Evolutionary conservation across 2,113 vertebrate genomes (phyloP), one percentile per base, ranked within the genome.

Genomic region (Paedocypris sp.): DNA sequence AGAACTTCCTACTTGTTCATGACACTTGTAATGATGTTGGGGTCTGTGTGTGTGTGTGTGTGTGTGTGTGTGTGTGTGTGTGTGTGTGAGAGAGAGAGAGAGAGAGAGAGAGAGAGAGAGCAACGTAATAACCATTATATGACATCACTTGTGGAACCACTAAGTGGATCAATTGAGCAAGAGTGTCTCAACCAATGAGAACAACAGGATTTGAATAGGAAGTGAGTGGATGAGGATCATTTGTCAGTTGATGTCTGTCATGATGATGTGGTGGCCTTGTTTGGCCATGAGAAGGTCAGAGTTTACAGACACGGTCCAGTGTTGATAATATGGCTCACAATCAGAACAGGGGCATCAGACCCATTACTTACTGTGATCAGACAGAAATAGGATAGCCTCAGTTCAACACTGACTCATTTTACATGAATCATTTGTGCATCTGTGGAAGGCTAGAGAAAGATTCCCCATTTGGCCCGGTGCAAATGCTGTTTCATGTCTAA

Each of bases 141-240:
- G n/a, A n/a, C n/a, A n/a, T n/a, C n/a, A n/a, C n/a, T n/a, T n/a
- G n/a, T n/a, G n/a, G n/a, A n/a, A n/a, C n/a, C n/a, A n/a, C 35
- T 31, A 48, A 66, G 2, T 6, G 23, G 63, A 38, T 71, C 51
- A 16, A 71, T 36, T n/a, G 45, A 67, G 61, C 68, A 61, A 60
- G 35, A 52, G 1, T 51, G 66, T 4, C 53, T 50, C 50, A 58
- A 43, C 23, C 46, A 57, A 46, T 54, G 48, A 23, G 39, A 31
- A 62, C 62, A 47, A 49, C 39, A 52, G 56, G 39, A 60, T 32
- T 49, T 25, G n/a, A n/a, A n/a, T n/a, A n/a, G n/a, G n/a, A n/a
- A n/a, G n/a, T n/a, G 26, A 48, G 10, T 20, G 31, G 59, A 61
- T 45, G 52, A 32, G 12, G 43, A 48, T 61, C 57, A 59, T 65